Evolutionary conservation across 2,113 vertebrate species (phyloP).

Genomic region (Motacilla tschutschensis): DNA sequence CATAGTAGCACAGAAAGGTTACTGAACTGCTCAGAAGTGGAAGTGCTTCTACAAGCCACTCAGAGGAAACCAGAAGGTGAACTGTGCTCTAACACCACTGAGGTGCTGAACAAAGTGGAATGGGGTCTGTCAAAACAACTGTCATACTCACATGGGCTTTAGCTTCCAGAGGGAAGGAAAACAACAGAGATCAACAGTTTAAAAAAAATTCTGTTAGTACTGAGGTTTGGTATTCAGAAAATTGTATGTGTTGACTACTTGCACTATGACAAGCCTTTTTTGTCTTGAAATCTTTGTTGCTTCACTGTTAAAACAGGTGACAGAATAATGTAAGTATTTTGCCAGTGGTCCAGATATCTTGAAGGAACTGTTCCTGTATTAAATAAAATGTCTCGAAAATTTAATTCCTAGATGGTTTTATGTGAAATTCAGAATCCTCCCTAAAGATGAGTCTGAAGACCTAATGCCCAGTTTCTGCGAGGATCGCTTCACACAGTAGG

Average conservation of each 20-base stretch:
- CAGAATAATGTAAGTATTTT: not conserved
- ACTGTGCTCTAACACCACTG: not conserved
- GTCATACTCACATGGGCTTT: not conserved
- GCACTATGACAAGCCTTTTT: not conserved
- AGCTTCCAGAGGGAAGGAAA: not conserved
- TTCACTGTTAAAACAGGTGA: not conserved
- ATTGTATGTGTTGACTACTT: not conserved
- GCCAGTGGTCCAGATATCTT: not conserved
- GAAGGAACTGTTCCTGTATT: not conserved
- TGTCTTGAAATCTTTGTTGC: not conserved
- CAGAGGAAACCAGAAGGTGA: not conserved
- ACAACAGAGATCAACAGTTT: not conserved
- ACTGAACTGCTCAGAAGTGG: not conserved
- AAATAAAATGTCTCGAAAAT: not conserved
- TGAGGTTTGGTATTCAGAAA: not conserved
- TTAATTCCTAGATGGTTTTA: not conserved
- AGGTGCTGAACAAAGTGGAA: not conserved
- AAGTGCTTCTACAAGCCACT: not conserved
- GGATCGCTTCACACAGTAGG: not conserved
- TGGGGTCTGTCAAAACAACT: not conserved
- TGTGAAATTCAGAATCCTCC: not conserved
- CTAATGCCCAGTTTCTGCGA: not conserved
- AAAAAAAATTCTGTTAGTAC: not conserved
- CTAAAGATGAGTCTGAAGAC: not conserved
- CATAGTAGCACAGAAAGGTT: not conserved